Base-by-base conservation (phyloP, 2,797 vertebrate genomes). In the Myripristis jacobus region DNA sequence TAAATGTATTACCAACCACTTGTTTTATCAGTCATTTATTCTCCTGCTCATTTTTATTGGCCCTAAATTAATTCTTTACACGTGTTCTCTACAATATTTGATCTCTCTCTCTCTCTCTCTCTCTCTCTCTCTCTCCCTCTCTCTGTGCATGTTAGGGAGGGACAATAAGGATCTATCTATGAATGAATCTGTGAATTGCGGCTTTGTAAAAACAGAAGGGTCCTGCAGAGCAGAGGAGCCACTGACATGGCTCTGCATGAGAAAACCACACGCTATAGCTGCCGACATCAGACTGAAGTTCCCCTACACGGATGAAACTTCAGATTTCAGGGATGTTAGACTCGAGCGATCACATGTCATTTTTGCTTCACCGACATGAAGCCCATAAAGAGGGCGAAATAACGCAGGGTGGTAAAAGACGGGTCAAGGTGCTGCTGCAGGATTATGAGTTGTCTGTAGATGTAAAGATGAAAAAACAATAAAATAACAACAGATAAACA, bases 161-260 rank as follows among this genome's bases (percentile, higher is more conserved):
- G 13, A 50, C 11, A 50, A 24, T 22, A 11, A 22, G 47, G 21
- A 50, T 21, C 21, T 22, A 27, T 22, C 7, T 66, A 24, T 75
- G 58, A 36, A 29, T 68, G 19, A 6, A 47, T 79, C 11, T 59
- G 47, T 65, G 71, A 55, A 27, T 27, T 31, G 65, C 66, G 55
- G 21, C 53, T 72, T 21, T 71, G 52, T 46, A 56, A 51, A 70
- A 69, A 44, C 41, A 58, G 67, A 22, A 55, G 64, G 54, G 63
- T 59, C 53, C 57, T 31, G 1, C 29, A 47, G 68, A 62, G 47
- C 43, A 60, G 29, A 44, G 41, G 61, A 66, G 31, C 43, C 59
- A 51, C 43, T 25, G 21, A 75, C 65, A 68, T 27, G 12, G 18
- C 53, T 63, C 63, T 60, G 66, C 48, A n/a, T 60, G 63, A 82